phyloP scores from a whole-genome alignment of 2,888 invertebrate species.

The Drosophila kanekoi region DNA sequence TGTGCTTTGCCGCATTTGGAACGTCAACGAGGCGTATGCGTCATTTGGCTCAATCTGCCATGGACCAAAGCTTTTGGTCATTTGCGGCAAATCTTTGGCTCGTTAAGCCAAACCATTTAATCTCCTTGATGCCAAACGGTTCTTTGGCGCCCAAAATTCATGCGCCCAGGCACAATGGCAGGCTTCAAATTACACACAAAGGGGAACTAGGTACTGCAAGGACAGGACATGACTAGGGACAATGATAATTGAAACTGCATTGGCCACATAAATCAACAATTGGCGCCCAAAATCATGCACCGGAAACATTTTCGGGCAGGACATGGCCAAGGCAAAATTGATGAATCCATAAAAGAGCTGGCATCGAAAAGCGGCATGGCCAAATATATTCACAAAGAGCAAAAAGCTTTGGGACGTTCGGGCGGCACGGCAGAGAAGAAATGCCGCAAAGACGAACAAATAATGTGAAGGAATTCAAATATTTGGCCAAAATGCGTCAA shows the following conservation, averaged over 20 bases:
- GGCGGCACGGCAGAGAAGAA: no score
- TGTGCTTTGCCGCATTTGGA: constrained; percentile 50
- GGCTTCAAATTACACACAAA: constrained; percentile 50
- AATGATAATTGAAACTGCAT: constrained; percentile 70
- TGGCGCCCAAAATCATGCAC: constrained; percentile 58
- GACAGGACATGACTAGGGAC: constrained; percentile 13
- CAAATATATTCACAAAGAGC: constrained; percentile 42
- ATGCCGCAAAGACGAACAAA: constrained; percentile 54
- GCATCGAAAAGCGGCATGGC: constrained; percentile 34
- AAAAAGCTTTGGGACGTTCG: background rate
- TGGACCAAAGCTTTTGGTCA: constrained; percentile 36
- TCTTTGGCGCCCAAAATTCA: constrained; percentile 39
- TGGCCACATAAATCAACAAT: constrained; percentile 71
- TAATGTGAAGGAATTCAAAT: constrained; percentile 69
- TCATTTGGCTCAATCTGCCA: constrained; percentile 47
- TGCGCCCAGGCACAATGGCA: constrained; percentile 37
- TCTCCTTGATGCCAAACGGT: constrained; percentile 44
- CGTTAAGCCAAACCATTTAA: constrained; percentile 72
- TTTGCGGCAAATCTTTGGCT: constrained; percentile 67
- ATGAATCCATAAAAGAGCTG: constrained; percentile 57
- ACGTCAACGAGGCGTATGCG: constrained; percentile 62
- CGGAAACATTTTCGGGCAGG: constrained; percentile 49
- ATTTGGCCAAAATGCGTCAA: constrained; percentile 76
- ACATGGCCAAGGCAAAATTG: constrained; percentile 37
- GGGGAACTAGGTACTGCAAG: constrained; percentile 9